Evolutionary conservation across 2,888 invertebrate species (phyloP).

Genomic region (Lochmaea capreae): DNA sequence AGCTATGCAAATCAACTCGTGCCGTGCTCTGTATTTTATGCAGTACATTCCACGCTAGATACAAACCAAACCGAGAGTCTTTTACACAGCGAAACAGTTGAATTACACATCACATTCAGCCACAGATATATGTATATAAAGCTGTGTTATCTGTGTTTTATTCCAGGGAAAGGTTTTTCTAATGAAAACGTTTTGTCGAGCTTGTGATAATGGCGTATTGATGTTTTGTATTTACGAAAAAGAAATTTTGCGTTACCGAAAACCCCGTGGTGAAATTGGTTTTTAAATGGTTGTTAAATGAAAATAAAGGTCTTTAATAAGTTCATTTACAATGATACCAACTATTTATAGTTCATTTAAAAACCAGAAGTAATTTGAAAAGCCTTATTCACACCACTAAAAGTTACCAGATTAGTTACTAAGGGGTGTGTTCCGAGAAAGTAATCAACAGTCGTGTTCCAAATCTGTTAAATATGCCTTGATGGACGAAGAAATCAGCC

Average conservation of each 20-base stretch:
- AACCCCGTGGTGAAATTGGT: background rate
- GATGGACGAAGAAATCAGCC: no score
- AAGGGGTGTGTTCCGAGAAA: no score
- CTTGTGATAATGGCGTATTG: background rate
- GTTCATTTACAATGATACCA: no score
- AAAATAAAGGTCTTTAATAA: no score
- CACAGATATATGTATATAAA: slow-evolving; percentile 41
- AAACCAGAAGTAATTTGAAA: no score
- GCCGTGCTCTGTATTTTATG: slow-evolving; percentile 67
- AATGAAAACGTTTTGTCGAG: slow-evolving; percentile 30
- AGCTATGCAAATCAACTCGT: slow-evolving; percentile 66
- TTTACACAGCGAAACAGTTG: slow-evolving; percentile 51
- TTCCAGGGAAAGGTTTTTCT: slow-evolving; percentile 27
- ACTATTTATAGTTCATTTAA: no score
- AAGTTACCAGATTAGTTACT: no score
- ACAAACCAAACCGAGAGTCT: slow-evolving; percentile 50
- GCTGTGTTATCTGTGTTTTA: slow-evolving; percentile 33
- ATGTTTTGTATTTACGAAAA: background rate
- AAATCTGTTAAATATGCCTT: no score
- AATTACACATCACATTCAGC: slow-evolving; percentile 51
- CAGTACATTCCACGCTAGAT: slow-evolving; percentile 55
- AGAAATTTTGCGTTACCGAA: background rate
- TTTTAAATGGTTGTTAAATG: no score
- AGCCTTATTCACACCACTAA: no score
- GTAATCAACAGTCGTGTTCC: no score